A percentile compares a stretch with the other conserved stretches of the same genome.
These are phyloP conservation scores for Meteorus cinctellus DNA, from an alignment of 2,888 invertebrate genomes.

Conservation along the genomic window DNA sequence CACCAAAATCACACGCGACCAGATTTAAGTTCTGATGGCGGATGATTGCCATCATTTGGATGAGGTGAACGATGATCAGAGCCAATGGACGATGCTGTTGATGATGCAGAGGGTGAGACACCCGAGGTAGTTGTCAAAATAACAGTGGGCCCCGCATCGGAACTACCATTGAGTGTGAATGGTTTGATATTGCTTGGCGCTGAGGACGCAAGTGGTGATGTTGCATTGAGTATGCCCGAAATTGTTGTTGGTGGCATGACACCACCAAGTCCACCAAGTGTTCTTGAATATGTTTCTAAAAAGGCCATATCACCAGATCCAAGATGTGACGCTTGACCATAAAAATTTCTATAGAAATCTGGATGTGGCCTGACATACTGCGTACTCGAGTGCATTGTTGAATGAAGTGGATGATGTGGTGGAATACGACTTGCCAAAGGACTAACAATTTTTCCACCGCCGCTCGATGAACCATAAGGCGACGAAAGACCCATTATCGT, in stretches of 20 bases:
- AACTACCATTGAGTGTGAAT: conserved; percentile 70
- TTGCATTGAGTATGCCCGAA: conserved; percentile 70
- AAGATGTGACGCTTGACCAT: conserved; percentile 79
- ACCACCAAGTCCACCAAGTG: conserved; percentile 76
- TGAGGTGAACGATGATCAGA: conserved; percentile 69
- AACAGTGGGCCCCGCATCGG: conserved; percentile 57
- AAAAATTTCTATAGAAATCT: conserved; percentile 86
- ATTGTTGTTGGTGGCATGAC: conserved; percentile 66
- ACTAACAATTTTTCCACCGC: conserved; percentile 79
- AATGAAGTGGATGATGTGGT: conserved; percentile 74
- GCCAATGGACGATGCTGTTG: conserved; percentile 76
- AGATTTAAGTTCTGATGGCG: conserved; percentile 69
- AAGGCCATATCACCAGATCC: conserved; percentile 79
- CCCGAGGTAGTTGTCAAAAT: conserved; percentile 73
- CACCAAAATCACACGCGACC: conserved; percentile 68
- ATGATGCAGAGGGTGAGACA: conserved; percentile 77
- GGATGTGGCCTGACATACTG: conserved; percentile 80
- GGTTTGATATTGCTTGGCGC: conserved; percentile 55
- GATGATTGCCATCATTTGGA: conserved; percentile 60
- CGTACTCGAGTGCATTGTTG: conserved; percentile 78
- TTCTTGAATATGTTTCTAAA: conserved; percentile 84
- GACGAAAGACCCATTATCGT: conserved; percentile 77
- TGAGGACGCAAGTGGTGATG: conserved; percentile 72
- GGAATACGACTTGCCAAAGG: conserved; percentile 78
- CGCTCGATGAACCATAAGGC: conserved; percentile 71